These are phyloP conservation scores for Penaeus vannamei DNA, from an alignment of 1,140 invertebrate species.

Conservation along the genomic window DNA sequence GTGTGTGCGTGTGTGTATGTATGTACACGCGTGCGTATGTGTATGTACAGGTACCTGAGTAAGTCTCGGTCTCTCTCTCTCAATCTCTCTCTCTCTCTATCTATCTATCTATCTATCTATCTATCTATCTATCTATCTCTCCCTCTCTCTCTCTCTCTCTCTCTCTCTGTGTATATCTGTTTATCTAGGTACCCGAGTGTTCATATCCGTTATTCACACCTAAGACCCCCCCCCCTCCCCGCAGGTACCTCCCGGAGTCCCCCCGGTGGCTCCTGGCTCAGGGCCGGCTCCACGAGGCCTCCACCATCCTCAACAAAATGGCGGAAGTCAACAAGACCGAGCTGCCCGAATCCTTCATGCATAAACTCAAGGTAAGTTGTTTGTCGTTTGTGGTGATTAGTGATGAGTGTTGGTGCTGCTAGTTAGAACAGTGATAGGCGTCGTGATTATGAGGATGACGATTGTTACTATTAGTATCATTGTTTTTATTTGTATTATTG, in stretches of 20 bases:
- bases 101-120: background rate
- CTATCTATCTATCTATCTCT: background rate
- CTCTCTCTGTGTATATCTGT: too few relatives aligned
- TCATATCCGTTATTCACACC: background rate
- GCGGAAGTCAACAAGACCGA: constrained; percentile 82
- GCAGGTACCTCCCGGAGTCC: constrained; percentile 83
- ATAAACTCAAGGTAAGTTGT: constrained; percentile 76
- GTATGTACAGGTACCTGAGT: background rate
- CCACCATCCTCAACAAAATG: constrained; percentile 79
- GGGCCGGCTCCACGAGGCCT: constrained; percentile 78
- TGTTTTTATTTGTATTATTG: too few relatives aligned
- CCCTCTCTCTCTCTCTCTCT: too few relatives aligned
- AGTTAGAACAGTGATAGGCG: too few relatives aligned
- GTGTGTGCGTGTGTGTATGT: too few relatives aligned
- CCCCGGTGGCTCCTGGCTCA: constrained; percentile 85
- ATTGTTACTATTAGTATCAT: too few relatives aligned
- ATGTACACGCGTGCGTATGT: background rate
- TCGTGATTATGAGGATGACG: too few relatives aligned
- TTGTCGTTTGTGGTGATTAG: background rate
- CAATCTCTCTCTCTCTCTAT: too few relatives aligned
- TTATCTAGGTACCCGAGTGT: background rate
- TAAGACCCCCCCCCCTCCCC: background rate
- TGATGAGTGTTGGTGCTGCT: too few relatives aligned
- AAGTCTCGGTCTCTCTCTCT: too few relatives aligned
- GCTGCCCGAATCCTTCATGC: constrained; percentile 77